Conservation (phyloP, 1,140 invertebrate species). For the Ostrea edulis region DNA sequence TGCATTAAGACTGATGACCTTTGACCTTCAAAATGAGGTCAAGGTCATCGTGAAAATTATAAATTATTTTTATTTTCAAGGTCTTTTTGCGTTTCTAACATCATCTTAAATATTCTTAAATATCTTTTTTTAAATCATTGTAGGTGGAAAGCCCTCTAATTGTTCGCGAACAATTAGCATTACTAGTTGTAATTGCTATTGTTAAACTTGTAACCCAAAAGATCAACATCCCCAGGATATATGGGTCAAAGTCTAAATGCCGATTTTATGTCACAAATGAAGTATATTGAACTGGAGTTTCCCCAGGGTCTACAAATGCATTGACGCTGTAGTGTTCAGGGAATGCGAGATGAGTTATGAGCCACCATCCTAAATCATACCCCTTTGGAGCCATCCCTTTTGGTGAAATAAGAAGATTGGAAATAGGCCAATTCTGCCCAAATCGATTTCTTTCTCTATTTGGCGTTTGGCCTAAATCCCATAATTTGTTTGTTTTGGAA, state of each 20-base stretch:
- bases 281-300: conserved; percentile 35
- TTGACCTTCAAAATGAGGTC: too few relatives aligned
- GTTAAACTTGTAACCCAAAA: conserved; percentile 48
- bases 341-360: conserved; percentile 48
- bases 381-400: conserved; percentile 48
- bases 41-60: too few relatives aligned
- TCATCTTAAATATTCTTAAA: too few relatives aligned
- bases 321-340: conserved; percentile 24
- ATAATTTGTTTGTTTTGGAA: too few relatives aligned
- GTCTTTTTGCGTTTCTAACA: too few relatives aligned
- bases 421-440: conserved; percentile 17
- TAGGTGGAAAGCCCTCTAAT: too few relatives aligned
- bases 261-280: conserved; percentile 52
- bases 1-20: too few relatives aligned
- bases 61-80: too few relatives aligned
- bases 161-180: too few relatives aligned
- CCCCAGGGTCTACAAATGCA: conserved; percentile 38
- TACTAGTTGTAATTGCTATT: conserved; percentile 39
- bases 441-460: conserved; percentile 20
- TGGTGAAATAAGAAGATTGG: conserved; percentile 47
- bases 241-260: conserved; percentile 46
- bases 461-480: too few relatives aligned
- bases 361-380: conserved; percentile 39
- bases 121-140: too few relatives aligned
- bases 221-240: conserved; percentile 50